phyloP scores from a whole-genome alignment of 2,888 invertebrate genomes.

The Protophormia terraenovae region DNA sequence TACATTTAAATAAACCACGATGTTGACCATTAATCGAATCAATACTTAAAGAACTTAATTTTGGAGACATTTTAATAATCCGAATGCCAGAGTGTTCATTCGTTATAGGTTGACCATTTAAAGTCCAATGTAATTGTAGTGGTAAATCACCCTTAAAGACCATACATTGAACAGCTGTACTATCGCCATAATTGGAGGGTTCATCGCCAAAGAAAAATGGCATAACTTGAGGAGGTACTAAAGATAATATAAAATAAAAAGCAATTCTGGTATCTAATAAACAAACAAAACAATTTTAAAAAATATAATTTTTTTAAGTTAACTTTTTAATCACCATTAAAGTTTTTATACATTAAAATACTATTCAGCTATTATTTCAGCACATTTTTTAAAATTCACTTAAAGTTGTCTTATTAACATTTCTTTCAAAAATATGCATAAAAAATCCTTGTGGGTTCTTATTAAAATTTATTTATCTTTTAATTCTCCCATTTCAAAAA shows the following conservation, averaged over 20 bases:
- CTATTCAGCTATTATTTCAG: too few species aligned
- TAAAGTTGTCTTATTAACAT: too few species aligned
- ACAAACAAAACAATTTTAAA: too few species aligned
- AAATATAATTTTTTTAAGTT: too few species aligned
- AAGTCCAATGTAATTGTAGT: constrained; percentile 88
- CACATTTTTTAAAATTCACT: too few species aligned
- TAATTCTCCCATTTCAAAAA: neutral
- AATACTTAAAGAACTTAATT: constrained; percentile 87
- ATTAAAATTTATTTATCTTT: too few species aligned
- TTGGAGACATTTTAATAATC: constrained; percentile 84
- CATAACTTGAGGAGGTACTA: constrained; percentile 89
- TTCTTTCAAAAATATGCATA: too few species aligned
- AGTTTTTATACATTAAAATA: too few species aligned
- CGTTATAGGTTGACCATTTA: constrained; percentile 85
- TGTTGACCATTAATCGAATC: constrained; percentile 88
- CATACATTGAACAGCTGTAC: constrained; percentile 88
- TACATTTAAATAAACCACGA: constrained; percentile 89
- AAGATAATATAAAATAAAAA: constrained; percentile 34
- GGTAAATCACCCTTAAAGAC: constrained; percentile 91
- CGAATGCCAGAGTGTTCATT: constrained; percentile 83
- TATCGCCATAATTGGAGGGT: constrained; percentile 89
- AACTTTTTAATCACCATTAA: too few species aligned
- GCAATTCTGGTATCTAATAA: too few species aligned
- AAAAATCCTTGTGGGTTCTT: too few species aligned
- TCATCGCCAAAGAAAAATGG: constrained; percentile 90